Evolutionary conservation across 2,888 invertebrate species (phyloP).

Genomic region (Orchesella flavescens): DNA sequence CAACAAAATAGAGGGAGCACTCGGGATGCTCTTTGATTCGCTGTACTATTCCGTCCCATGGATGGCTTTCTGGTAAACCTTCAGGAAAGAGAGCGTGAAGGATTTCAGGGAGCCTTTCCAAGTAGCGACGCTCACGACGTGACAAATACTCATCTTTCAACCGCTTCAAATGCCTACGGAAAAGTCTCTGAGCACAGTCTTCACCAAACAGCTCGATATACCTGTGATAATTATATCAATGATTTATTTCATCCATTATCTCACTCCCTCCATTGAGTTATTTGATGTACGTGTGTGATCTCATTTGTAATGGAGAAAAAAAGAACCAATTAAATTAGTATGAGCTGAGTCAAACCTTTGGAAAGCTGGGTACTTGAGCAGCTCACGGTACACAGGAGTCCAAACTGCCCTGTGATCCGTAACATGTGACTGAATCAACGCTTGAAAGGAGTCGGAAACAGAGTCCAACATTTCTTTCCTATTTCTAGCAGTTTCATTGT

Average conservation of each 20-base stretch:
- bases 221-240: slow-evolving; percentile 45
- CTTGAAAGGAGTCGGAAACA: slow-evolving; percentile 91
- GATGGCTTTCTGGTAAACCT: slow-evolving; percentile 76
- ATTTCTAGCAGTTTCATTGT: slow-evolving; percentile 87
- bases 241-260: too few relatives aligned
- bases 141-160: slow-evolving; percentile 87
- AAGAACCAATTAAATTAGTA: not conserved
- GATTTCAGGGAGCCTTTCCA: slow-evolving; percentile 85
- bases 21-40: slow-evolving; percentile 93
- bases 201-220: slow-evolving; percentile 92
- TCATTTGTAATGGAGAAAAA: too few relatives aligned
- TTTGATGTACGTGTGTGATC: too few relatives aligned
- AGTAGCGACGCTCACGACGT: slow-evolving; percentile 83
- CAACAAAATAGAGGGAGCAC: slow-evolving; percentile 93
- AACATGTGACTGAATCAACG: slow-evolving; percentile 88
- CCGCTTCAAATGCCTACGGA: slow-evolving; percentile 85
- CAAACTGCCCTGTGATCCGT: slow-evolving; percentile 84
- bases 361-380: slow-evolving; percentile 72
- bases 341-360: slow-evolving; percentile 61
- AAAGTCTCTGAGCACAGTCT: slow-evolving; percentile 86
- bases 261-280: too few relatives aligned
- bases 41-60: slow-evolving; percentile 82
- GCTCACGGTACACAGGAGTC: slow-evolving; percentile 75
- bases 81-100: slow-evolving; percentile 87
- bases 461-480: slow-evolving; percentile 91